Conservation (phyloP, 1,140 invertebrate genomes). For the Atta cephalotes region DNA sequence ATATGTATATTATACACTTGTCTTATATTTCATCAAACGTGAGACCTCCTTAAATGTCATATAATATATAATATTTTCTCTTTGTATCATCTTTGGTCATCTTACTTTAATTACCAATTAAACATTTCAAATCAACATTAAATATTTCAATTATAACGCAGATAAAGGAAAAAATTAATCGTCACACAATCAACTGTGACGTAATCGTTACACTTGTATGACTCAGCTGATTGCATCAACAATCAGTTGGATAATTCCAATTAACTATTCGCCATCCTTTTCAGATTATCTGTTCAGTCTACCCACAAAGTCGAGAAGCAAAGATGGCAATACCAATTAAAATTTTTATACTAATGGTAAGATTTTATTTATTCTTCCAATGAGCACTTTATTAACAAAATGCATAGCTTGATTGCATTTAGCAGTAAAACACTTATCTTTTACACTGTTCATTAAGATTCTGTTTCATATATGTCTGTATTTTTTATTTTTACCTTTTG, state of each 20-base stretch:
- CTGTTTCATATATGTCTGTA: not conserved
- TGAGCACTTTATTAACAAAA: not conserved
- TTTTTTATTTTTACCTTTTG: not conserved
- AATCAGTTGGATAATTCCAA: not conserved
- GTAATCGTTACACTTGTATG: not conserved
- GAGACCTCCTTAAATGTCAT: not conserved
- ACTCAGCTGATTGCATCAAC: conserved; percentile 8
- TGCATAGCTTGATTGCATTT: not conserved
- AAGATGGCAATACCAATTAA: not conserved
- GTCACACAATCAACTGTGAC: not conserved
- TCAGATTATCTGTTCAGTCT: not conserved
- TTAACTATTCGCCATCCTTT: conserved; percentile 1
- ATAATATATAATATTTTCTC: not conserved
- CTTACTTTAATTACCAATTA: not conserved
- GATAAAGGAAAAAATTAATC: not conserved
- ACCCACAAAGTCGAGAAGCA: not conserved
- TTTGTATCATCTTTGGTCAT: not conserved
- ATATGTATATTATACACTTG: too few relatives aligned
- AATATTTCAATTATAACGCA: not conserved
- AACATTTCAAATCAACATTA: not conserved
- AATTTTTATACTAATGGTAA: not conserved
- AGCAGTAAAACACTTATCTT: not conserved
- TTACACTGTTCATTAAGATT: not conserved
- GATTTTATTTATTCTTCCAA: not conserved
- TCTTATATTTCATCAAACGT: too few relatives aligned